Percentiles rank a stretch among this genome's conserved stretches.
Conservation (phyloP, 2,888 invertebrate species). For the Cyclophora albipunctata region DNA sequence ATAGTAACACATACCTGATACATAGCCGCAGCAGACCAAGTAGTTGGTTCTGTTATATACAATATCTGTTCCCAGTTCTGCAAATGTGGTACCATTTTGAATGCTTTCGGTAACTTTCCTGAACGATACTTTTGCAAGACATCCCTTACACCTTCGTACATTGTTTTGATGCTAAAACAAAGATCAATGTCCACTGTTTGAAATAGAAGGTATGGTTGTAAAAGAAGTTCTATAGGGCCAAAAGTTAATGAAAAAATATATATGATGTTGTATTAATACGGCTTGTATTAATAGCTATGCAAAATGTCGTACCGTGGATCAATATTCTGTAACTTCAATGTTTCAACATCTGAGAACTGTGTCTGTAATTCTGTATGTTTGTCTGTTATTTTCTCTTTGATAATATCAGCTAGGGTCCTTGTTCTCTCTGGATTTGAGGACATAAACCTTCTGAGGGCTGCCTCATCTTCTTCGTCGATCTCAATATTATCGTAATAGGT, state of each 20-base stretch:
- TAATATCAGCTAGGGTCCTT: slow-evolving; percentile 90
- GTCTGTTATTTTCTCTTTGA: slow-evolving; percentile 93
- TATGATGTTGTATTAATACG: no score
- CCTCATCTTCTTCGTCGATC: slow-evolving; percentile 91
- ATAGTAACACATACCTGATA: slow-evolving; percentile 77
- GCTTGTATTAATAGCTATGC: no score
- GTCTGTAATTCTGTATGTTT: slow-evolving; percentile 92
- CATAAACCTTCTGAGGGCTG: slow-evolving; percentile 87
- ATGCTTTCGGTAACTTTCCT: slow-evolving; percentile 98
- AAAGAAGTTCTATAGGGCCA: no score
- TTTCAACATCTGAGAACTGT: slow-evolving; percentile 87
- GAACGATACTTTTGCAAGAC: slow-evolving; percentile 92
- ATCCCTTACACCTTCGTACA: slow-evolving; percentile 94
- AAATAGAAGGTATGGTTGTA: no score
- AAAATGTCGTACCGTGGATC: slow-evolving; percentile 78
- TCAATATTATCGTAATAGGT: slow-evolving; percentile 82
- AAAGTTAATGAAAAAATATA: no score
- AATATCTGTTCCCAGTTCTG: slow-evolving; percentile 96
- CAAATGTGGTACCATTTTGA: slow-evolving; percentile 95
- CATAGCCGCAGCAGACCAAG: slow-evolving; percentile 98
- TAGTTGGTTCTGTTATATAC: slow-evolving; percentile 91
- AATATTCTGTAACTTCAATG: slow-evolving; percentile 85
- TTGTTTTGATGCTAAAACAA: slow-evolving; percentile 78
- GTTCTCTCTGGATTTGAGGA: slow-evolving; percentile 67
- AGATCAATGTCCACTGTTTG: background rate